Percentiles rank a stretch among this genome's conserved stretches.
Evolutionary conservation across 2,113 vertebrate species (phyloP).

Genomic region (Paramormyrops kingsleyae): DNA sequence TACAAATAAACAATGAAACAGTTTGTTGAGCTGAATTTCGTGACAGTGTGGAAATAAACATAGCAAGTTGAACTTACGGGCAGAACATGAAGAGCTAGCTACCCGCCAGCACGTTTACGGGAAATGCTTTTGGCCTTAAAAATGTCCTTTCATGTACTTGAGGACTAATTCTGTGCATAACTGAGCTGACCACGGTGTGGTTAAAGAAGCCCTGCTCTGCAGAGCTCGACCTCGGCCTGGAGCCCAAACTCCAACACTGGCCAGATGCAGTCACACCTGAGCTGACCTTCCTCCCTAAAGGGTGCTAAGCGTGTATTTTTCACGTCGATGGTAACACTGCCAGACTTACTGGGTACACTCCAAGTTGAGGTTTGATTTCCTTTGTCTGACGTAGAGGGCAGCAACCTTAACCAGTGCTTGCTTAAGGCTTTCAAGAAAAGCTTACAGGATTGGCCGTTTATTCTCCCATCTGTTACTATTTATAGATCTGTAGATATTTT

Average conservation of each 20-base stretch:
- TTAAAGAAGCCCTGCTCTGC: neutral
- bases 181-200: neutral
- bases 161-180: neutral
- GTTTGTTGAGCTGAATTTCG: neutral
- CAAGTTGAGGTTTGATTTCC: neutral
- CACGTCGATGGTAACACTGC: neutral
- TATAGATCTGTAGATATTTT: neutral
- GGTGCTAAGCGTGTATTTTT: neutral
- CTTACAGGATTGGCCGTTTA: neutral
- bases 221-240: neutral
- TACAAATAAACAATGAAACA: neutral
- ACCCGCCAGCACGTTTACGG: neutral
- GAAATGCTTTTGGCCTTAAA: neutral
- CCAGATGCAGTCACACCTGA: neutral
- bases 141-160: neutral
- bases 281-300: neutral
- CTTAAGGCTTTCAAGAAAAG: neutral
- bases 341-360: neutral
- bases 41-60: neutral
- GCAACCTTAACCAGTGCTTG: neutral
- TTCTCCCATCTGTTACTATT: neutral
- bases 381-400: neutral
- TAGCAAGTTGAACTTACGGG: neutral
- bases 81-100: neutral
- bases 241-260: neutral